Percentiles rank a stretch among this genome's conserved stretches.
phyloP scores from a whole-genome alignment of 2,888 invertebrate genomes.

The Pseudolycoriella hygida region DNA sequence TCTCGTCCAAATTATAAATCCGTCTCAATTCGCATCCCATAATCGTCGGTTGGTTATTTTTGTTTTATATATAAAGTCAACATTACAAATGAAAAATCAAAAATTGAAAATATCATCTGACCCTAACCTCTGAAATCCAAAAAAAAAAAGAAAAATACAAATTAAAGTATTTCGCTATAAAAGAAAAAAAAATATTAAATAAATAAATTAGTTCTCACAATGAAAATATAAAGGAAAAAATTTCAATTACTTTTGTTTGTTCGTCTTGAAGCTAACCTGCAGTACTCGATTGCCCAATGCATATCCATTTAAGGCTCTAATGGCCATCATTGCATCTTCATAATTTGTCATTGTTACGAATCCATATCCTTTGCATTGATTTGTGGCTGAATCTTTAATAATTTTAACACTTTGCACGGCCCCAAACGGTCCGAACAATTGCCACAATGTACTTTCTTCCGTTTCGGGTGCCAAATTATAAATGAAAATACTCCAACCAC shows the following conservation, averaged over 20 bases:
- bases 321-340: constrained; percentile 90
- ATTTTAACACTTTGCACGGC: constrained; percentile 81
- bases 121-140: constrained; percentile 5
- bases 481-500: constrained; percentile 66
- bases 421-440: constrained; percentile 62
- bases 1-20: too few species aligned
- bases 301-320: constrained; percentile 90
- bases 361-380: constrained; percentile 96
- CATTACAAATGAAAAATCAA: not conserved
- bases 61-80: constrained; percentile 6
- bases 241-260: constrained; percentile 43
- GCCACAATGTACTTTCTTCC: constrained; percentile 91
- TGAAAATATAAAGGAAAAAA: constrained; percentile 3
- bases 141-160: constrained; percentile 6
- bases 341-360: constrained; percentile 98
- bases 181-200: not conserved
- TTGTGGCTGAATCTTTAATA: constrained; percentile 84
- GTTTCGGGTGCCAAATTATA: constrained; percentile 93
- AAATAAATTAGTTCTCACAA: not conserved
- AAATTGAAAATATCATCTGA: not conserved
- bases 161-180: not conserved
- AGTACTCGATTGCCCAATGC: constrained; percentile 87
- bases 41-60: not conserved
- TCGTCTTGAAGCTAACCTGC: constrained; percentile 95
- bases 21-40: too few species aligned